Conservation (phyloP, 2,797 vertebrate species). For the Microchirus variegatus region DNA sequence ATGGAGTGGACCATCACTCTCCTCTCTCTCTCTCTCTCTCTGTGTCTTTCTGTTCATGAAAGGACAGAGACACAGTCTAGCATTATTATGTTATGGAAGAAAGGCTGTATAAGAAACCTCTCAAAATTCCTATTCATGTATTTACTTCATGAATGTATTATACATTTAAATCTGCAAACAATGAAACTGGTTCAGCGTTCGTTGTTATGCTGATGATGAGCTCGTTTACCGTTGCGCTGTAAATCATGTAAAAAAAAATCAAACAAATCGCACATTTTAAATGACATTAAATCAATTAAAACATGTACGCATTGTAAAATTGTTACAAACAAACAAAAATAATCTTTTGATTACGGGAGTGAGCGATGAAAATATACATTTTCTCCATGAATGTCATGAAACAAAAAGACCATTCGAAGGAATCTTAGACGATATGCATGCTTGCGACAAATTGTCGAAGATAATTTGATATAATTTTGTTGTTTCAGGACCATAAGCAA, state of each 20-base stretch:
- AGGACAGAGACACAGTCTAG: constrained; percentile 16
- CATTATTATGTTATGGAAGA: constrained; percentile 37
- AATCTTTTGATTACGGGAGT: too few relatives aligned
- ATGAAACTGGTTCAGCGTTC: background rate
- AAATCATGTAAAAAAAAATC: background rate
- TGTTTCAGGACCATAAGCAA: too few relatives aligned
- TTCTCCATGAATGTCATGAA: too few relatives aligned
- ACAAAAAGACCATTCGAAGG: too few relatives aligned
- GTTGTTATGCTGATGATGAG: constrained; percentile 8
- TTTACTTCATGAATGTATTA: constrained; percentile 8
- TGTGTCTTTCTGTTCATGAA: constrained; percentile 16
- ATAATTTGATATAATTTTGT: too few relatives aligned
- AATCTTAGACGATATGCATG: too few relatives aligned
- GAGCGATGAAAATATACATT: too few relatives aligned
- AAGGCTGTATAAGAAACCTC: constrained; percentile 32
- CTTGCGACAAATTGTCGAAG: too few relatives aligned
- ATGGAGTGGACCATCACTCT: constrained; percentile 43
- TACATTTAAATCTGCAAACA: constrained; percentile 5
- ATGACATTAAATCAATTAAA: background rate
- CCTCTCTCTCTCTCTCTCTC: constrained; percentile 3
- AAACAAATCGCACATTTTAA: background rate
- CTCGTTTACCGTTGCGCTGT: background rate
- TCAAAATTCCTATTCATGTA: constrained; percentile 13
- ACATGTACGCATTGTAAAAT: background rate
- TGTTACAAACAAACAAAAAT: too few relatives aligned